Base-by-base conservation (phyloP, 2,113 vertebrate species). In the Oreochromis tanganicae region DNA sequence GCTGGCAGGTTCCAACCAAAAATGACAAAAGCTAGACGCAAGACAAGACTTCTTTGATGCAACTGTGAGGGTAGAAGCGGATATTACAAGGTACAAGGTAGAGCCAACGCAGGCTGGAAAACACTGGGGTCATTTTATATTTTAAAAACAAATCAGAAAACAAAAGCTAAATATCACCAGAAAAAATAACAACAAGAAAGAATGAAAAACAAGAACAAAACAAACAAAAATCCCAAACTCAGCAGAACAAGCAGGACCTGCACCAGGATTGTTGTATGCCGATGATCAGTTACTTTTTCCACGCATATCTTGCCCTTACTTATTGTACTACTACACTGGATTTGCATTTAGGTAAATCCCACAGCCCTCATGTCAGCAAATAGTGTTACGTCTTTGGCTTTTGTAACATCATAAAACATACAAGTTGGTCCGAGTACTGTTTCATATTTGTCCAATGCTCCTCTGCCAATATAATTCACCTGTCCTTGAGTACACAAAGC, bases 11-110 rank as follows among this genome's bases (percentile, higher is more conserved):
- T 0, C 5, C 11, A 71, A 71, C 66, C 36, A 71, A 43, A 16
- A 43, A 4, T 27, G 21, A 46, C 0, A 21, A 73, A 73, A 5
- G 21, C 68, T 46, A 73, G 0, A 73, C 1, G 0, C 12, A 0
- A 0, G 36, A 71, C 36, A 16, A 71, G n/a, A 5, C 21, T 71
- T 71, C 41, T 21, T 41, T 41, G 19, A 71, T 5, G n/a, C 36
- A 41, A 41, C 0, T 1, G 3, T 41, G 66, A 46, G 38, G 68
- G 38, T 73, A 46, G 13, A 73, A 73, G 21, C 5, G 0, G 13
- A 17, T 46, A 46, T 66, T 66, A 2, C 61, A 27, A 36, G 16
- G 61, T 29, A 59, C 24, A 59, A 73, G 41, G 4, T 27, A 4
- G 21, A 48, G 21, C 5, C 10, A 48, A 48, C 4, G 2, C 24